Percentiles rank a stretch among this genome's conserved stretches.
Conservation (phyloP, 2,888 invertebrate species). For the Athetis lepigone region DNA sequence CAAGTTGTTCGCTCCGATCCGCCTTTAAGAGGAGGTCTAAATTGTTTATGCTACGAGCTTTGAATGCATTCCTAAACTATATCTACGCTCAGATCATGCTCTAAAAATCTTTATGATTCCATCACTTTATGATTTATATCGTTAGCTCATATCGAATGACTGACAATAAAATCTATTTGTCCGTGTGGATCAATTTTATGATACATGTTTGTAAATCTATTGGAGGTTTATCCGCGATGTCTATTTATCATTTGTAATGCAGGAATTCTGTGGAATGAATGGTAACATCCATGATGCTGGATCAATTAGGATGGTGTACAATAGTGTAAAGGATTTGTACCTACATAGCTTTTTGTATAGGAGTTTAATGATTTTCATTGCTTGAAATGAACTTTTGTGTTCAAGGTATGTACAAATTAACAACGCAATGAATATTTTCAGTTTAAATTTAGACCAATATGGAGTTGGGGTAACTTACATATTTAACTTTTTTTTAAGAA, state of each 20-base stretch:
- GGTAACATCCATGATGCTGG: conserved; percentile 11
- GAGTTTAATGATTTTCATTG: not conserved
- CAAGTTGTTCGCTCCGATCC: too few species aligned
- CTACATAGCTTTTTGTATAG: not conserved
- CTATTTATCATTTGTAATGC: conserved; percentile 24
- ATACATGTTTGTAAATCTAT: conserved; percentile 25
- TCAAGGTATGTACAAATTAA: too few species aligned
- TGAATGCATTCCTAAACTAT: not conserved
- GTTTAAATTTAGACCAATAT: too few species aligned
- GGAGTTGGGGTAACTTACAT: too few species aligned
- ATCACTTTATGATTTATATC: conserved; percentile 30
- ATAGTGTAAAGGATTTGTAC: too few species aligned
- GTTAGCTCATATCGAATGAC: conserved; percentile 23
- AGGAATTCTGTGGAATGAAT: conserved; percentile 15
- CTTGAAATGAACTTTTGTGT: too few species aligned
- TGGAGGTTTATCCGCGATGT: conserved; percentile 25
- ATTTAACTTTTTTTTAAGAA: too few species aligned
- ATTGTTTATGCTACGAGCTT: conserved; percentile 1
- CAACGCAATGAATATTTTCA: too few species aligned
- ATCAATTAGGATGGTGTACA: not conserved
- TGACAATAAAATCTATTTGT: conserved; percentile 40
- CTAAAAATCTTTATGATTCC: conserved; percentile 32
- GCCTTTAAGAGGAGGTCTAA: not conserved
- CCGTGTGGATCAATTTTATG: conserved; percentile 25
- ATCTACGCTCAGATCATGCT: conserved; percentile 5